Evolutionary conservation across 2,113 vertebrate genomes (phyloP).

Genomic region (Petroica traversi): DNA sequence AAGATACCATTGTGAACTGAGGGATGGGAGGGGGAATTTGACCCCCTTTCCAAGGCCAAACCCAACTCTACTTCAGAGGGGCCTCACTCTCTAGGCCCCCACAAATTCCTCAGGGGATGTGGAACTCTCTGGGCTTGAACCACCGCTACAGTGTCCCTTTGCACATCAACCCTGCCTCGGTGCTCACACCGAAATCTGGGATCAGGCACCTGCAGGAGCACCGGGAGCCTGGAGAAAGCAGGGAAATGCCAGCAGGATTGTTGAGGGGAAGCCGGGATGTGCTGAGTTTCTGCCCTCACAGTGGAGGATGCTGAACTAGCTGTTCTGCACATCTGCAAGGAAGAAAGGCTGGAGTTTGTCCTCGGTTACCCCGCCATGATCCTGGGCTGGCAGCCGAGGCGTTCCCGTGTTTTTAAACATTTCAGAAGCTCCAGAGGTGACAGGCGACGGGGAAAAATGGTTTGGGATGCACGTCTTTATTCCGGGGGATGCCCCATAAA

Average conservation of each 20-base stretch:
- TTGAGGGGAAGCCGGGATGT: background rate
- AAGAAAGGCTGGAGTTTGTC: background rate
- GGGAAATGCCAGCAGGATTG: background rate
- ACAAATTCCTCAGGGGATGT: no score
- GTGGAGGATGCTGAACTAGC: background rate
- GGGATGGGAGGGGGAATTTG: no score
- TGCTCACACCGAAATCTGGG: rapidly evolving
- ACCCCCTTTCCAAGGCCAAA: no score
- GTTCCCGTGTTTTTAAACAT: background rate
- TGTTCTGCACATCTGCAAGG: background rate
- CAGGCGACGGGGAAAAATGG: background rate
- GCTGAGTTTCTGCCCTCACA: background rate
- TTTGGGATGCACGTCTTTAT: background rate
- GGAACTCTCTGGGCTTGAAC: no score
- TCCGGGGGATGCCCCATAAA: background rate
- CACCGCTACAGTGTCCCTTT: no score
- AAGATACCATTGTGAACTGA: no score
- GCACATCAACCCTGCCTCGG: rapidly evolving
- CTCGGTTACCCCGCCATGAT: rapidly evolving
- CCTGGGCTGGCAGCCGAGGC: rapidly evolving
- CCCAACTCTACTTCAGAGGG: no score
- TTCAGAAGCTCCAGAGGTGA: background rate
- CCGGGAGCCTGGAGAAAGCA: background rate
- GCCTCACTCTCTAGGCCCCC: no score
- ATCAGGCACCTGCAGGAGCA: no score